Base-by-base conservation (phyloP, 2,888 invertebrate genomes). In the Phragmatobia fuliginosa region DNA sequence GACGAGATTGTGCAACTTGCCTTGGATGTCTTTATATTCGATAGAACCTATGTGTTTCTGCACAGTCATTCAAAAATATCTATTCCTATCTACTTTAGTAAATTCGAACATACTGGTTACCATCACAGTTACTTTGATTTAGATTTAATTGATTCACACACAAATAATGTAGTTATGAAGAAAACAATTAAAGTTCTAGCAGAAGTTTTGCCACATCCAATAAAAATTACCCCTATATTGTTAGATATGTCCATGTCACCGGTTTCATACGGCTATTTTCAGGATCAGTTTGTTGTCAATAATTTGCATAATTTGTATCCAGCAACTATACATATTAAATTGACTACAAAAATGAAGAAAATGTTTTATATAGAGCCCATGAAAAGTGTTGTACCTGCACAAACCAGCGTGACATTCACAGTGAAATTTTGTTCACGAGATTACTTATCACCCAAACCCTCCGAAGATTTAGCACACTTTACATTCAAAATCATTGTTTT, bases 101-200 rank as follows among this genome's bases (percentile, higher is more conserved):
- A 92, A 85, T 78, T 83, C 32, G 90, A 91, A 75, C 79, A 87
- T 61, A 85, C 86, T 67, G 94, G 94, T n/a, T 86, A 79, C 64
- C 92, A 94, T 79, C 92, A 94, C 65, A 79, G 82, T 68, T 88
- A 83, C 69, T 94, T 91, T 74, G 87, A 91, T 71, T 78, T 94
- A 36, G 80, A 88, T 63, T 88, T 93, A 71, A 82, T 74, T 65
- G 86, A 91, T 63, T 73, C 82, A 21, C 65, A 82, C 41, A 87
- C 88, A 14, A 79, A 88, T 31, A 73, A 81, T 28, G 65, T 86
- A 3, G 60, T 88, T 21, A 73, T 85, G 16, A 88, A 78, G 7
- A 92, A 89, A 85, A 86, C 82, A 11, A 67, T 88, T 0, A 89
- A 84, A 80, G 79, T 94, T 21, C 91, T 87, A 68, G 90, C 90